These are phyloP conservation scores for Festucalex cinctus DNA, from an alignment of 2,113 vertebrate species.

Conservation along the genomic window DNA sequence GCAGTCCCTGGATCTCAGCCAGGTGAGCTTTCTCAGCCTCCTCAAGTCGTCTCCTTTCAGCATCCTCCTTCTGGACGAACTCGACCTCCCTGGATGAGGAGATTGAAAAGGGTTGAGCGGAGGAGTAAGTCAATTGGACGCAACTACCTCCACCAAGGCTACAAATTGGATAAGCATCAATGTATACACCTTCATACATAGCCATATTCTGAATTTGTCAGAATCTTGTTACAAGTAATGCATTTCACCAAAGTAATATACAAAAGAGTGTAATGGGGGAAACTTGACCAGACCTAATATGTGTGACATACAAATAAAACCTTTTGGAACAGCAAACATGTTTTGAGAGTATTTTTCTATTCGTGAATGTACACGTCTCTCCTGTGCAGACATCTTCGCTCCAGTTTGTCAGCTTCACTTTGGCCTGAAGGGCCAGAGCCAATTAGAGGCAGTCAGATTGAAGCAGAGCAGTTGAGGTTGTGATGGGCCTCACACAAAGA, in stretches of 20 bases:
- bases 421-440: constrained; percentile 46
- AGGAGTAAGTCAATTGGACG: not conserved
- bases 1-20: constrained; percentile 88
- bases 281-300: too few relatives aligned
- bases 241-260: too few relatives aligned
- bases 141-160: too few relatives aligned
- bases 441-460: constrained; percentile 59
- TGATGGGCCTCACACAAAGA: constrained; percentile 48
- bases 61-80: constrained; percentile 91
- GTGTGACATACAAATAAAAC: too few relatives aligned
- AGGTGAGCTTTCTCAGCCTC: constrained; percentile 91
- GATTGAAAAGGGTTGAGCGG: constrained; percentile 20
- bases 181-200: too few relatives aligned
- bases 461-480: constrained; percentile 36
- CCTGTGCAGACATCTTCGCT: constrained; percentile 10
- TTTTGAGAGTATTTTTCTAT: not conserved
- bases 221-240: too few relatives aligned
- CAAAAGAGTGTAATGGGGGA: too few relatives aligned
- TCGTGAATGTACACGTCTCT: not conserved
- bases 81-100: constrained; percentile 84
- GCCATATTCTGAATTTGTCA: too few relatives aligned
- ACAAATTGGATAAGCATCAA: too few relatives aligned
- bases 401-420: constrained; percentile 28
- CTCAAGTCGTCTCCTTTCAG: constrained; percentile 89
- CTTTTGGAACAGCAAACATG: too few relatives aligned